Conservation (phyloP, 2,113 vertebrate species). For the Phalacrocorax aristotelis region DNA sequence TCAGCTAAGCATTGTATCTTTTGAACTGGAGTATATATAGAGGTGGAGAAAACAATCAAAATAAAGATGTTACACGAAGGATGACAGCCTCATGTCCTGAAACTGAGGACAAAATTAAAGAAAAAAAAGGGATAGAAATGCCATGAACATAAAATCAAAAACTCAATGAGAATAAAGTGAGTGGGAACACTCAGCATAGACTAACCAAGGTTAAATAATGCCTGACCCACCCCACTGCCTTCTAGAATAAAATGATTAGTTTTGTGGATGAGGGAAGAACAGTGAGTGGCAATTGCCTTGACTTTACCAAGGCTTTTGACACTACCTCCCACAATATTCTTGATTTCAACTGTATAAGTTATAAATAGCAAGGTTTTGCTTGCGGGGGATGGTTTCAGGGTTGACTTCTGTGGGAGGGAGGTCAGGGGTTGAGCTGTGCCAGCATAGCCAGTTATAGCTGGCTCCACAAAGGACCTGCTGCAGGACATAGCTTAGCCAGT, state of each 20-base stretch:
- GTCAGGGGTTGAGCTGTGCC: background rate
- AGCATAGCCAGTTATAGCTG: background rate
- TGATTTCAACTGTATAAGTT: accelerated
- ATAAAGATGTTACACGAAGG: accelerated
- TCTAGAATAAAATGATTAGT: background rate
- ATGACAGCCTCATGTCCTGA: background rate
- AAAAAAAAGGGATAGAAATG: background rate
- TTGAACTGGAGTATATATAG: background rate
- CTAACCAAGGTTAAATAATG: background rate
- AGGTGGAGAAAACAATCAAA: background rate
- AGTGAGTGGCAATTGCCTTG: background rate
- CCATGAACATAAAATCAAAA: background rate
- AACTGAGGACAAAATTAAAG: background rate
- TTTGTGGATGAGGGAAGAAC: background rate
- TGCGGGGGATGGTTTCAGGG: background rate
- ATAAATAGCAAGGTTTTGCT: background rate
- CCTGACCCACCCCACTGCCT: background rate
- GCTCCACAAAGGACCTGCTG: background rate
- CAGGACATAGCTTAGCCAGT: background rate
- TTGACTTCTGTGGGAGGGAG: background rate
- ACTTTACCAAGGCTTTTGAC: background rate
- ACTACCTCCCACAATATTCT: background rate
- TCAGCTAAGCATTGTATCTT: background rate
- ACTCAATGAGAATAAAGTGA: background rate
- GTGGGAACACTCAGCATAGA: background rate